Base-by-base conservation (phyloP, 2,797 vertebrate species). In the Tamandua tetradactyla region DNA sequence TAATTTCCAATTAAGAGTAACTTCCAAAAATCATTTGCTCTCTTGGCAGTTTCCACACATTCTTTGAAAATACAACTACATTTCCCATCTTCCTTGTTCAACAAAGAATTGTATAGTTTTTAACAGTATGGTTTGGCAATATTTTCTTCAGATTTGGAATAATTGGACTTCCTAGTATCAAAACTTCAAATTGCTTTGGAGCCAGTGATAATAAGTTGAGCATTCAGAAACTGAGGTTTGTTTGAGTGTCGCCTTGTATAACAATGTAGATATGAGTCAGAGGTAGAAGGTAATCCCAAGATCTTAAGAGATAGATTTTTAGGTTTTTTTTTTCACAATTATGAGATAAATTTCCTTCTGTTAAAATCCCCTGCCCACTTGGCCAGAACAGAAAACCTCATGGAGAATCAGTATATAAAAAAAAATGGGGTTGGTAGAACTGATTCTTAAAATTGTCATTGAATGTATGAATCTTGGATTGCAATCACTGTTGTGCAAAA, bases 1-100 rank as follows among this genome's bases (percentile, higher is more conserved):
- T 79, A 94, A 96, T 95, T 97, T 96, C 93, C 96, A 96, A 97
- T 96, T 97, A 96, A 96, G 95, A 92, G n/a, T 96, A 84, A 49
- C 37, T 89, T 97, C 86, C 96, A 95, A 93, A 96, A 95, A 91
- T 93, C 55, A 96, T 95, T 97, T 96, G 83, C 94, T 96, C 94
- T 96, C 95, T 96, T 97, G 94, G 96, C 95, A 96, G 94, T 76
- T 96, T 87, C 72, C 61, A 47, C 72, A 91, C 96, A 96, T 97
- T 96, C 80, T 96, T 97, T 93, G 61, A 96, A 91, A 97, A 89
- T 95, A 86, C 93, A 96, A 92, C 91, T 96, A 94, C 44, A 93
- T 96, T 96, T 96, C 94, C 83, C 89, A 93, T 96, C 66, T 95
- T 95, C 76, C 75, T 80, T 95, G 71, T 95, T 96, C 91, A 94